Base-by-base conservation (phyloP, 23 tunicate genomes). In the Halocynthia aurantium region DNA sequence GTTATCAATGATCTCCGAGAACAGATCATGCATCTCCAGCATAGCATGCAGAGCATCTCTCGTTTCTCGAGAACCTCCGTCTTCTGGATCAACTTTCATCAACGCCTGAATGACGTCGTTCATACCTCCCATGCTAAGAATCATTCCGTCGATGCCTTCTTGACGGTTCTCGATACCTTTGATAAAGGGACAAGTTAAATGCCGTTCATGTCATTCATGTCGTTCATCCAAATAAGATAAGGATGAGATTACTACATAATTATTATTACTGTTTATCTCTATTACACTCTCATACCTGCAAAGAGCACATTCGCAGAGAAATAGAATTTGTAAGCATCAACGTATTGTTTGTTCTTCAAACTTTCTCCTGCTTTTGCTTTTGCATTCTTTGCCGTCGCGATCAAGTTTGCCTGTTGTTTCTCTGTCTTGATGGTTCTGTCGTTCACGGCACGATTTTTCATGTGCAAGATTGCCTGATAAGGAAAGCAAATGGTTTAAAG, bases 331-430 rank as follows among this genome's bases (percentile, higher is more conserved):
- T 62, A 40, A 7, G 87, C 80, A 9, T 84, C 77, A 12, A 76
- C 87, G 31, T 55, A 76, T 11, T 84, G 81, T 40, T 84, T 76
- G 69, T 84, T 84, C 70, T 84, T 84, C 31, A 84, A 54, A 76
- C 87, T 84, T 50, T 84, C 87, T 0, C 87, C 87, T 8, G 87
- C 87, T 65, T 84, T 84, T 53, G 87, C 87, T 65, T 84, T 84
- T 20, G 87, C 87, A 63, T 84, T 84, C 44, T 71, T 67, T 49
- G 87, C 87, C 0, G 87, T 61, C 6, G 87, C 87, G 17, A 76
- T 55, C 22, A 84, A 70, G 22, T 84, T 84, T 7, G 80, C 31
- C 53, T 84, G 87, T 49, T 84, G 87, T 8, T 84, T 84, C 9
- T 84, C 87, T 19, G 87, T 84, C 65, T 76, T 76, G 0, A 84